Conservation (phyloP, 2,888 invertebrate genomes). For the Metacarcinus magister region DNA sequence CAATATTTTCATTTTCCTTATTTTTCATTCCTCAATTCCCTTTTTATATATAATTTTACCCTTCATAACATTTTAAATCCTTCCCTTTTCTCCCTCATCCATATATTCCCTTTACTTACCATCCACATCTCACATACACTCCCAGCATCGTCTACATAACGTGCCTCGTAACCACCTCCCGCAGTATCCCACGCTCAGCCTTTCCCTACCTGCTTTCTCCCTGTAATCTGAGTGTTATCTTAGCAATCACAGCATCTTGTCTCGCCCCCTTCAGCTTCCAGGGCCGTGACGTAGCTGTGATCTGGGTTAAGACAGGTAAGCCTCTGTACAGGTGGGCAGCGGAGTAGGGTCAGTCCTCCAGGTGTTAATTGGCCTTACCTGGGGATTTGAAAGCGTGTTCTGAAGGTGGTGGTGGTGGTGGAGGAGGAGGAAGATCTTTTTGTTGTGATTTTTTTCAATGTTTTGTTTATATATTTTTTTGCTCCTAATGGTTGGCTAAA, state of each 20-base stretch:
- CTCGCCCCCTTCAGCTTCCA: neutral
- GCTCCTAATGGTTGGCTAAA: too few relatives aligned
- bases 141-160: too few relatives aligned
- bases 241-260: conserved; percentile 29
- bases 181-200: neutral
- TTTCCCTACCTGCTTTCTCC: neutral
- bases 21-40: too few relatives aligned
- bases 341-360: conserved; percentile 28
- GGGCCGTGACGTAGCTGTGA: neutral
- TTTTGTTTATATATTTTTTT: too few relatives aligned
- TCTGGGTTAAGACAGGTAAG: conserved; percentile 21
- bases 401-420: neutral
- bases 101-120: too few relatives aligned
- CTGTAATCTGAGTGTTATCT: neutral
- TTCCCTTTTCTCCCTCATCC: too few relatives aligned
- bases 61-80: too few relatives aligned
- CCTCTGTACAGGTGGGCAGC: neutral
- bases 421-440: neutral
- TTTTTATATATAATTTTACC: too few relatives aligned
- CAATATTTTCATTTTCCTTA: too few relatives aligned
- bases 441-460: neutral
- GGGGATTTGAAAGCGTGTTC: neutral
- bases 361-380: conserved; percentile 39
- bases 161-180: neutral
- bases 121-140: too few relatives aligned